Conservation (phyloP, 2,888 invertebrate species). For the Aromia moschata region DNA sequence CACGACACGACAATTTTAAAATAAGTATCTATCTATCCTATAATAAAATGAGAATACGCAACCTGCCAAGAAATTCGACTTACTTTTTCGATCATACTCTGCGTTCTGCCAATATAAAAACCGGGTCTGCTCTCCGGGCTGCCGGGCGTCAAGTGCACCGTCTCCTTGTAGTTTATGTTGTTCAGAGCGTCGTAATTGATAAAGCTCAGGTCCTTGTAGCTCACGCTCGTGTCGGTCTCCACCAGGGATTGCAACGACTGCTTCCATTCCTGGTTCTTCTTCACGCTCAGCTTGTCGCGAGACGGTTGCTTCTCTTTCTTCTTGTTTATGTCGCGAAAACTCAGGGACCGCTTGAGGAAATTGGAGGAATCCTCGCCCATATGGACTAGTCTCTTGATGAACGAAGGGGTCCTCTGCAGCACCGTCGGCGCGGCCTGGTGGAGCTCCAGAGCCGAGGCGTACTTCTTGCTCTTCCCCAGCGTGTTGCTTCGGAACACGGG, state of each 20-base stretch:
- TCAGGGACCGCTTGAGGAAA: slow-evolving; percentile 57
- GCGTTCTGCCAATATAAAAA: slow-evolving; percentile 51
- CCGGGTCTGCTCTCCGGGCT: slow-evolving; percentile 19
- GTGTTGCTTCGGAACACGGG: slow-evolving; percentile 42
- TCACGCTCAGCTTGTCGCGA: slow-evolving; percentile 54
- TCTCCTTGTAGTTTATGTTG: slow-evolving; percentile 55
- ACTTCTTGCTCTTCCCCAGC: slow-evolving; percentile 47
- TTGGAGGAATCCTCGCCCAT: slow-evolving; percentile 54
- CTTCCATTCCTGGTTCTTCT: slow-evolving; percentile 63
- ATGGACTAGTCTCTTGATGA: slow-evolving; percentile 55
- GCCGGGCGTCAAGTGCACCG: slow-evolving; percentile 33
- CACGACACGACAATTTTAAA: slow-evolving; percentile 6
- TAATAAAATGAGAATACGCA: slow-evolving; percentile 5
- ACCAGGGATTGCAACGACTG: slow-evolving; percentile 66
- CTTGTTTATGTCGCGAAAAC: slow-evolving; percentile 56
- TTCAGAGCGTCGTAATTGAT: slow-evolving; percentile 68
- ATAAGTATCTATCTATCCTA: not conserved
- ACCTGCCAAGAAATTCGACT: slow-evolving; percentile 38
- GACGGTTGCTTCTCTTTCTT: slow-evolving; percentile 49
- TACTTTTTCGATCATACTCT: slow-evolving; percentile 60
- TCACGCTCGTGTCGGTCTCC: slow-evolving; percentile 67
- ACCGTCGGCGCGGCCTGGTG: slow-evolving; percentile 35
- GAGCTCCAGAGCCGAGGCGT: slow-evolving; percentile 52
- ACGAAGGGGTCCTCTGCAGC: slow-evolving; percentile 53
- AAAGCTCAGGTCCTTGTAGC: slow-evolving; percentile 68